Evolutionary conservation across 2,888 invertebrate species (phyloP), one percentile per base, ranked within the genome.

Genomic region (Galeopsomyia nigrocyanea): DNA sequence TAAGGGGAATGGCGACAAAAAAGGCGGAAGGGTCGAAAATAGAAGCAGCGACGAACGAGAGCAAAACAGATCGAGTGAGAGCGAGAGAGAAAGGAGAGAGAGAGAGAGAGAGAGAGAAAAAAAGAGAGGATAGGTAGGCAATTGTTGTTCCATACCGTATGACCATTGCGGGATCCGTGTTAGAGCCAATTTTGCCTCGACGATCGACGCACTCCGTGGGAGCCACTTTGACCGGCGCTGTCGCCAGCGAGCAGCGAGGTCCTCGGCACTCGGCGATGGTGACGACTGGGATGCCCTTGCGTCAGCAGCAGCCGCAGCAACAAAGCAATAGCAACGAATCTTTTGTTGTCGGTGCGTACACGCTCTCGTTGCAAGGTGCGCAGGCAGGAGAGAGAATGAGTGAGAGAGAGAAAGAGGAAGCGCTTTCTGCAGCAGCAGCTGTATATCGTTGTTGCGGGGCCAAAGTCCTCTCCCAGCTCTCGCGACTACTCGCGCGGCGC

Each of bases 81-180:
- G 72, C 58, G 49, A 60, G 64, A 68, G 68, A 19, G 51, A 67
- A 26, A 26, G 26, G 26, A 26, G 26, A 26, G 5, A 26, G 55
- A 16, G 17, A 56, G 46, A 60, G 64, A 58, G 72, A 58, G 49
- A 60, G 64, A 68, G 68, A 19, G 51, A 67, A 26, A 26, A 5
- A 26, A 26, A 26, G 55, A 16, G 17, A 56, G 46, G 71, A 26
- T 39, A 39, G 39, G 13, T 39, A 39, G 10, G 13, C 39, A 39
- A 39, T 39, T 39, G 39, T 39, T 39, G 5, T 26, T 26, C 26
- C 79, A 82, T 81, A 85, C 85, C 84, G 82, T 82, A 85, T 85
- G 82, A 85, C 85, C 85, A 85, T 85, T 78, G 83, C 81, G 81
- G 82, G 81, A 78, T 84, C 84, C 80, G 83, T 83, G 84, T 84